Base-by-base conservation (phyloP, 1,140 invertebrate species). In the Calephelis virginiensis region DNA sequence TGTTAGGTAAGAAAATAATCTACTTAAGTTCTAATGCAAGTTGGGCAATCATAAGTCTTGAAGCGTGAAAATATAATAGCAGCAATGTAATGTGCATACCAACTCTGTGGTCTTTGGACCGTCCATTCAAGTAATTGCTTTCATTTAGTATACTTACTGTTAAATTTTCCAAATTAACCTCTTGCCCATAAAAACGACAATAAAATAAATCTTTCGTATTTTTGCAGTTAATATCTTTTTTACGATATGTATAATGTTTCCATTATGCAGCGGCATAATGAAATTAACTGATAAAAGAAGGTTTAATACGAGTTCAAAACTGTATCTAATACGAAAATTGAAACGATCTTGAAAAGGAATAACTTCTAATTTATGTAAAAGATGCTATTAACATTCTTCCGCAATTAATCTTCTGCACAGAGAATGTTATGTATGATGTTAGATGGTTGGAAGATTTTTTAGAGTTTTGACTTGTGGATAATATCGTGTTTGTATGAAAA, bases 61-160 rank as follows among this genome's bases (percentile, higher is more conserved):
- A 67, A 78, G 73, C 82, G 78, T 83, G 76, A 80, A 82, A 84
- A 77, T 80, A 77, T 85, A 85, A 83, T 83, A 70, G 81, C 73
- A 64, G 64, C 56, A 47, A 67, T 70, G 70, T 78, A 75, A 78
- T 82, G 76, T 79, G 71, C 72, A 79, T 79, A 79, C 73, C 68
- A 56, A 74, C 64, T 70, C 72, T 53, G 61, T 73, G 68, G 75
- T 70, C 73, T 49, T 60, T 74, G 68, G 75, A 77, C 69, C 73
- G 75, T 75, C 67, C 56, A 72, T 70, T 56, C 11, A 67, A 66
- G 69, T 82, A 82, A 82, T 79, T 79, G 78, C 73, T 82, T 79
- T 74, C 78, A 81, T 82, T 82, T 82, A 81, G 70, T 74, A 70
- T 67, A 77, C 70, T 72, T 75, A 78, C 72, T 67, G 66, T 67